Conservation (phyloP, 35 echinoderm and acorn worm genomes). For the Heliocidaris tuberculata region DNA sequence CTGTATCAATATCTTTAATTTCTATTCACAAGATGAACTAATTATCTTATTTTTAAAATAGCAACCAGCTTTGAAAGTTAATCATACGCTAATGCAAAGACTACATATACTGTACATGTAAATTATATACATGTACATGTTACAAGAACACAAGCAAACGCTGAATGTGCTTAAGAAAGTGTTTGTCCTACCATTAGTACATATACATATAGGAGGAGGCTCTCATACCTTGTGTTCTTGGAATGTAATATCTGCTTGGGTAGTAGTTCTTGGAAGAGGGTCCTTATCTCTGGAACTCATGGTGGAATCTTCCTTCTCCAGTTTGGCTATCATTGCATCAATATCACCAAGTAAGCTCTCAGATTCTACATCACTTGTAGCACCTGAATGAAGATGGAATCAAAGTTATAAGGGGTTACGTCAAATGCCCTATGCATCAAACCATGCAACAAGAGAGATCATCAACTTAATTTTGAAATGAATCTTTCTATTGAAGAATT, state of each 20-base stretch:
- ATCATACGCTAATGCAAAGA: background rate
- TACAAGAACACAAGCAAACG: background rate
- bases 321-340: slow-evolving; percentile 48
- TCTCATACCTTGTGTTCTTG: slow-evolving; percentile 48
- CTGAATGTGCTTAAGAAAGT: too few species aligned
- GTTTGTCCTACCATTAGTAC: too few species aligned
- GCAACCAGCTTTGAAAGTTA: background rate
- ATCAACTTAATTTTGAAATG: too few species aligned
- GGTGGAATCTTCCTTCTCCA: slow-evolving; percentile 57
- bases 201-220: too few species aligned
- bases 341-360: slow-evolving; percentile 41
- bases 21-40: too few species aligned
- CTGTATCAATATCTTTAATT: too few species aligned
- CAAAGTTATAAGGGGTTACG: background rate
- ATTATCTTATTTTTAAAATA: too few species aligned
- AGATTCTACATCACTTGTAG: background rate
- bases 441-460: background rate
- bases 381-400: background rate
- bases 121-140: background rate
- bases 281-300: slow-evolving; percentile 49
- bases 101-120: background rate
- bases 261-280: slow-evolving; percentile 59
- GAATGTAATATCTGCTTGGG: slow-evolving; percentile 51
- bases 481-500: too few species aligned
- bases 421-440: background rate